A percentile compares a stretch with the other conserved stretches of the same genome.
Evolutionary conservation across 2,797 vertebrate species (phyloP).

Genomic region (Eremophila alpestris): DNA sequence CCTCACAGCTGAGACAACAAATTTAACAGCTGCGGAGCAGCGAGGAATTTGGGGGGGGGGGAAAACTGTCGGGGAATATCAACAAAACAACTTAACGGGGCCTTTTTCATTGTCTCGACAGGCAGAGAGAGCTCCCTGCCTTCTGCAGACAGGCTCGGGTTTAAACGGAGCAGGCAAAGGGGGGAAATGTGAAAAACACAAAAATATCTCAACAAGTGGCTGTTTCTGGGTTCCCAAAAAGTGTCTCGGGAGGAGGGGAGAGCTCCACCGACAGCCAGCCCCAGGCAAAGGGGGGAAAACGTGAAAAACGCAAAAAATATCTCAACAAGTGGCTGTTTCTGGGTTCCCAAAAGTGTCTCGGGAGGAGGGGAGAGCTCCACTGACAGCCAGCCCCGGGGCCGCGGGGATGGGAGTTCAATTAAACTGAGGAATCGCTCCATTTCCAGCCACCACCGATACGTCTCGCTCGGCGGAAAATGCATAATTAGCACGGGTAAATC

Average conservation of each 20-base stretch:
- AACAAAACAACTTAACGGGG: constrained; percentile 50
- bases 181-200: neutral
- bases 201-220: neutral
- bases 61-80: constrained; percentile 57
- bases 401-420: constrained; percentile 7
- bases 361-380: neutral
- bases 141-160: neutral
- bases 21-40: constrained; percentile 63
- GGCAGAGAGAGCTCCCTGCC: neutral
- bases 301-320: neutral
- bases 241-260: neutral
- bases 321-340: constrained; percentile 12
- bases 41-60: constrained; percentile 18
- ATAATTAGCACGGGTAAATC: constrained; percentile 38
- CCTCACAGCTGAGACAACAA: constrained; percentile 67
- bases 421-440: constrained; percentile 14
- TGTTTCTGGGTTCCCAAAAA: neutral
- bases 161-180: neutral
- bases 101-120: neutral
- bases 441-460: neutral
- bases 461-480: neutral
- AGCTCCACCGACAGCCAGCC: neutral
- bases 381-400: neutral
- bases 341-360: neutral
- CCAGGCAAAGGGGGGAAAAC: neutral